Evolutionary conservation across 2,797 vertebrate species (phyloP).

Genomic region (Notolabrus celidotus): DNA sequence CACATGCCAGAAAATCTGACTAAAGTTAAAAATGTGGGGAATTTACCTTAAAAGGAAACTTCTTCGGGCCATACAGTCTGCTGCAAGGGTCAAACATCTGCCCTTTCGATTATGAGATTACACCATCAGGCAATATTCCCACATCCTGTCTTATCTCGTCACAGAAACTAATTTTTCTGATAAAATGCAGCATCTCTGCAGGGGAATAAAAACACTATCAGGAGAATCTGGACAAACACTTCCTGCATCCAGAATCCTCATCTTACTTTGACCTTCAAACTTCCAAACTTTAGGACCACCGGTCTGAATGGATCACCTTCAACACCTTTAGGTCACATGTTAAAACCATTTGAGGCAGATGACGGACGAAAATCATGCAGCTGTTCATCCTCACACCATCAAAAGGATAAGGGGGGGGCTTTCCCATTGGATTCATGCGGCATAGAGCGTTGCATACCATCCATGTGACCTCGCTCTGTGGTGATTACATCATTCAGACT

Average conservation of each 20-base stretch:
- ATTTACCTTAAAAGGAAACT: slow-evolving; percentile 46
- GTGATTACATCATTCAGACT: slow-evolving; percentile 74
- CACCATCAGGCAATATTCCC: slow-evolving; percentile 10
- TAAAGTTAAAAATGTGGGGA: background rate
- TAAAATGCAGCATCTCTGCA: slow-evolving; percentile 20
- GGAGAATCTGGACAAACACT: slow-evolving; percentile 26
- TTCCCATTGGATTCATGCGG: slow-evolving; percentile 52
- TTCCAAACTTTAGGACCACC: background rate
- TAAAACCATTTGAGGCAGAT: slow-evolving; percentile 44
- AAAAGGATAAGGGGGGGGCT: slow-evolving; percentile 62
- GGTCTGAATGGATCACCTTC: background rate
- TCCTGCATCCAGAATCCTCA: slow-evolving; percentile 22
- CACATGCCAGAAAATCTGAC: background rate
- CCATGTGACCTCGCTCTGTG: slow-evolving; percentile 61
- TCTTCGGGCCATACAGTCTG: background rate
- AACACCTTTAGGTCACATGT: background rate
- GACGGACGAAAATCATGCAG: slow-evolving; percentile 42
- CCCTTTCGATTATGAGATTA: slow-evolving; percentile 42
- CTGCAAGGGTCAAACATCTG: slow-evolving; percentile 14
- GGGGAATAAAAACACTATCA: slow-evolving; percentile 34
- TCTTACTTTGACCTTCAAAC: slow-evolving; percentile 28
- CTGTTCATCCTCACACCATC: slow-evolving; percentile 61
- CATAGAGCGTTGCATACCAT: slow-evolving; percentile 38
- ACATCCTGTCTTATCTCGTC: slow-evolving; percentile 39
- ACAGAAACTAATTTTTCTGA: slow-evolving; percentile 32